Base-by-base conservation (phyloP, 2,888 invertebrate genomes). In the Hydrotaea diabolus region DNA sequence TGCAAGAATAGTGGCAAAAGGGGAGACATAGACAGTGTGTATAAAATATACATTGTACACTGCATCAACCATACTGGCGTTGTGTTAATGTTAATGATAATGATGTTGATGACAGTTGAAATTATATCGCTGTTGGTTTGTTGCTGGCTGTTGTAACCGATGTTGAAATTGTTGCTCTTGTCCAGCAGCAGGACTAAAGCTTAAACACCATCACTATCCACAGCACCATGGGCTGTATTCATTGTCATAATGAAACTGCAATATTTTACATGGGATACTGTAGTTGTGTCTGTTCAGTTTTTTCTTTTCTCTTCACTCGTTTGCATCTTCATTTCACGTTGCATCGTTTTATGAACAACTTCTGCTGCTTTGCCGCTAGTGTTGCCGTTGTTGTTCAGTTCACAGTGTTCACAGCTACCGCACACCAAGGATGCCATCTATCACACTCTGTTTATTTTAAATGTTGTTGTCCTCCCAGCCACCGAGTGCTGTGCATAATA, bases 71-170 rank as follows among this genome's bases (percentile, higher is more conserved):
- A 62, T 15, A 59, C 73, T 69, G 66, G 31, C 55, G 62, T 71
- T 80, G 77, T 80, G 71, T 75, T 75, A 62, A 80, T 80, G 80
- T 77, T 77, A 73, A 78, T 76, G 81, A 78, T 78, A 81, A 81
- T 75, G 49, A 43, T 76, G 78, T 26, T 72, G 64, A 75, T 72
- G 78, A 81, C 77, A 84, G 64, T 81, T 78, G 71, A 77, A 83
- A 77, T 77, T 77, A 73, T 73, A 77, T 77, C 73, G 39, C 66
- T 77, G 71, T 62, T 76, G n/a, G 59, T 11, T 36, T 77, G 39
- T 73, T 77, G 71, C 69, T 76, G n/a, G 59, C n/a, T 36, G 17
- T 19, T 72, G 72, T 39, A 3, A 9, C 2, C n/a, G 64, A n/a
- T n/a, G n/a, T n/a, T n/a, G n/a, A n/a, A n/a, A n/a, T 19, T 64